Percentiles rank a stretch among this genome's conserved stretches.
Evolutionary conservation across 2,797 vertebrate genomes (phyloP).

Genomic region (Hirundo rustica): DNA sequence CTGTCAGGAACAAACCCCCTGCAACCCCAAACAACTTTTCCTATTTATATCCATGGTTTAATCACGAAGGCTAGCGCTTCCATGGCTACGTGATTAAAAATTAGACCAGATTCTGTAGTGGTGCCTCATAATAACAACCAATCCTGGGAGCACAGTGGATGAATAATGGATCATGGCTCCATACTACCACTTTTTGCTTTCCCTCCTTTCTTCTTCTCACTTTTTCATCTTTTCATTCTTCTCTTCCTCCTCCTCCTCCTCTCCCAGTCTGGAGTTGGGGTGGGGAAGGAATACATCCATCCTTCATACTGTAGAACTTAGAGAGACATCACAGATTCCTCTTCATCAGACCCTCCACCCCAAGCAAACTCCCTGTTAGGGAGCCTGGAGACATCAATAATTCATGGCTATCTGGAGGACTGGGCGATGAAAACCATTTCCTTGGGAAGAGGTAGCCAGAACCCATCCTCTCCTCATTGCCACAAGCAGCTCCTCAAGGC

Average conservation of each 20-base stretch:
- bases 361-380: constrained; percentile 80
- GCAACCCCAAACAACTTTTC: constrained; percentile 42
- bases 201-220: background rate
- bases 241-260: background rate
- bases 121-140: constrained; percentile 56
- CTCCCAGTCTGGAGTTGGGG: constrained; percentile 29
- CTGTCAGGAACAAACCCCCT: background rate
- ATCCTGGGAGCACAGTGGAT: constrained; percentile 44
- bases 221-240: background rate
- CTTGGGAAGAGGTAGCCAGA: constrained; percentile 81
- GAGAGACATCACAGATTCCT: constrained; percentile 77
- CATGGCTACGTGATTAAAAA: constrained; percentile 72
- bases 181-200: background rate
- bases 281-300: constrained; percentile 35
- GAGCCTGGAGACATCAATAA: constrained; percentile 89
- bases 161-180: constrained; percentile 72
- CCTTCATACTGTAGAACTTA: constrained; percentile 63
- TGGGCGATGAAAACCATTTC: constrained; percentile 73
- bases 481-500: background rate
- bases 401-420: constrained; percentile 78
- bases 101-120: constrained; percentile 60
- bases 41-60: constrained; percentile 73
- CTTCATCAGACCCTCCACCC: constrained; percentile 65
- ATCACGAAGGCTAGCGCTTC: constrained; percentile 65
- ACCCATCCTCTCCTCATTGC: constrained; percentile 8